phyloP scores from a whole-genome alignment of 1,140 invertebrate species.

The Eciton burchellii region DNA sequence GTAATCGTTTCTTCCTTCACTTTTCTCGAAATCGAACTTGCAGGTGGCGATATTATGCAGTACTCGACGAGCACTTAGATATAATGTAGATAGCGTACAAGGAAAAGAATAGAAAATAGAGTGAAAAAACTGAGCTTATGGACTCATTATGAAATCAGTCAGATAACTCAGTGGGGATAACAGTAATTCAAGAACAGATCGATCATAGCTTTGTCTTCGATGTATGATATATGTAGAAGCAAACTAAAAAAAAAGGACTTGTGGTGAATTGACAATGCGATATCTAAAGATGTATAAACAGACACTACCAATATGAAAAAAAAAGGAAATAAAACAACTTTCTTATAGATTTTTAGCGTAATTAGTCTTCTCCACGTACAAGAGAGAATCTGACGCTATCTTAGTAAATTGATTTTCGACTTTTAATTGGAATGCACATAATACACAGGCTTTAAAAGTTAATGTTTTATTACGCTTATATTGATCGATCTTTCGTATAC shows the following conservation, averaged over 20 bases:
- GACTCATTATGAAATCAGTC: conserved; percentile 11
- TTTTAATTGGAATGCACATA: conserved; percentile 23
- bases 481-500: conserved; percentile 63
- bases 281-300: conserved; percentile 65
- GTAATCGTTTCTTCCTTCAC: conserved; percentile 64
- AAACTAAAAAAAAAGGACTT: conserved; percentile 43
- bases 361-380: conserved; percentile 65
- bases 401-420: conserved; percentile 29
- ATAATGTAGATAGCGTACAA: conserved; percentile 32
- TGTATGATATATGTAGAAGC: conserved; percentile 30
- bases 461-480: conserved; percentile 33
- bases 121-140: conserved; percentile 27
- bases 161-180: conserved; percentile 40
- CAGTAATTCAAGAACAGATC: conserved; percentile 36
- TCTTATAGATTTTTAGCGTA: conserved; percentile 71
- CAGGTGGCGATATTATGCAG: background rate
- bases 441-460: conserved; percentile 15
- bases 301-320: conserved; percentile 28
- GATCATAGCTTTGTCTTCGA: conserved; percentile 24
- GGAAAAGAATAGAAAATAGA: conserved; percentile 27
- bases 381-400: conserved; percentile 62
- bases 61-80: conserved; percentile 23
- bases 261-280: conserved; percentile 3
- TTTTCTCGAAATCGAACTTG: conserved; percentile 38
- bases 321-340: conserved; percentile 47